A percentile compares a stretch with the other conserved stretches of the same genome.
Evolutionary conservation across 2,113 vertebrate species (phyloP).

Genomic region (Phyllopteryx taeniolatus): DNA sequence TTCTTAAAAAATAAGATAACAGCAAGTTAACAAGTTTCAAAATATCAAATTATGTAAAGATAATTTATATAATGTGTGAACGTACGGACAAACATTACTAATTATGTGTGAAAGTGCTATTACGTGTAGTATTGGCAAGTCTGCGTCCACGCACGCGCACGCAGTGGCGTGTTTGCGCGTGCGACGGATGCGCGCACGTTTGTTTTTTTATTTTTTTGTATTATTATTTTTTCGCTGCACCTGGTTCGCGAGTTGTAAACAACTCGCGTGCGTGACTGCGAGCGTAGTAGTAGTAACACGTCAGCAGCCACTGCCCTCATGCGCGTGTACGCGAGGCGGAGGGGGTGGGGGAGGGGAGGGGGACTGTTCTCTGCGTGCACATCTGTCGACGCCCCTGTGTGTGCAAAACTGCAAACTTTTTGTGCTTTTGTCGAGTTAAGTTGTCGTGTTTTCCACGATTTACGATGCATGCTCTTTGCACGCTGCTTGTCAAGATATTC

Average conservation of each 20-base stretch:
- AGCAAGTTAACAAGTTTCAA: background rate
- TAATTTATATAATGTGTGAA: background rate
- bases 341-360: background rate
- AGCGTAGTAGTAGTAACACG: conserved; percentile 70
- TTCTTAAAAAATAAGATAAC: background rate
- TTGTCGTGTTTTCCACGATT: background rate
- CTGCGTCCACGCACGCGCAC: background rate
- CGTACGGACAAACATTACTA: background rate
- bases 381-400: background rate
- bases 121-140: background rate
- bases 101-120: background rate
- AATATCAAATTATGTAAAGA: background rate
- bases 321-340: conserved; percentile 2
- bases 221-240: background rate
- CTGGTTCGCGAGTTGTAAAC: conserved; percentile 57
- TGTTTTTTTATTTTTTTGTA: background rate
- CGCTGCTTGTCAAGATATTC: background rate
- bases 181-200: background rate
- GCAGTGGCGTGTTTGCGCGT: background rate
- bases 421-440: background rate
- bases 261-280: conserved; percentile 43
- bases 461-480: background rate
- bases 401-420: conserved; percentile 5
- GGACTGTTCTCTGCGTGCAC: background rate
- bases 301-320: conserved; percentile 70